Percentiles rank a stretch among this genome's conserved stretches.
Conservation (phyloP, 2,888 invertebrate genomes). For the Zele albiditarsus region DNA sequence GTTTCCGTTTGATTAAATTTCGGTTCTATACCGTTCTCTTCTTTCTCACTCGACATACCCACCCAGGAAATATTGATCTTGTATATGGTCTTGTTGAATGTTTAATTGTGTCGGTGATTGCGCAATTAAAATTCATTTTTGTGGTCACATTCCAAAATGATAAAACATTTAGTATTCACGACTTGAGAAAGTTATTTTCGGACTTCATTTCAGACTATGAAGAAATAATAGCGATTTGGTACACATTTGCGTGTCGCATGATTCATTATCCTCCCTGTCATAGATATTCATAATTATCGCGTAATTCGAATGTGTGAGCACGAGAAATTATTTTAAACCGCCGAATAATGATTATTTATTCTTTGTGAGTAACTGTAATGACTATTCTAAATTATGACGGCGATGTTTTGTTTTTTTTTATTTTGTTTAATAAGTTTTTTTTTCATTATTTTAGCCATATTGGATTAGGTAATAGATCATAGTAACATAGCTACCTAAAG, state of each 20-base stretch:
- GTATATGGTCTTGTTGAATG: not conserved
- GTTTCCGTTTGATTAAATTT: not conserved
- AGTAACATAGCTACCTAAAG: constrained; percentile 66
- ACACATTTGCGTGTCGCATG: not conserved
- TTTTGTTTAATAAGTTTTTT: not conserved
- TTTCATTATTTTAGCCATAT: constrained; percentile 48
- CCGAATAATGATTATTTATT: constrained; percentile 45
- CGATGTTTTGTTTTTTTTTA: constrained; percentile 43
- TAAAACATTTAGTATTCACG: not conserved
- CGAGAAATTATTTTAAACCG: constrained; percentile 44
- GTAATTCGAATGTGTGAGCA: constrained; percentile 20
- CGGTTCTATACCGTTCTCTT: not conserved
- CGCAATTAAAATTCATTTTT: not conserved
- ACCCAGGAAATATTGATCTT: not conserved
- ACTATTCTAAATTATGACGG: constrained; percentile 52
- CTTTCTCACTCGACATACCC: not conserved
- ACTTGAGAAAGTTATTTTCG: not conserved
- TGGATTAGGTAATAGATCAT: constrained; percentile 60
- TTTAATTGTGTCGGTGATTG: not conserved
- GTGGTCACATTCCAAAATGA: constrained; percentile 3
- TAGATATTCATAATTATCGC: not conserved
- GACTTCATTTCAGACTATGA: not conserved
- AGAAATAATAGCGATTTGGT: not conserved
- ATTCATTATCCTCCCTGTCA: not conserved
- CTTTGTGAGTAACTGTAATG: constrained; percentile 46